Conservation (phyloP, 2,113 vertebrate species). For the Bungarus multicinctus region DNA sequence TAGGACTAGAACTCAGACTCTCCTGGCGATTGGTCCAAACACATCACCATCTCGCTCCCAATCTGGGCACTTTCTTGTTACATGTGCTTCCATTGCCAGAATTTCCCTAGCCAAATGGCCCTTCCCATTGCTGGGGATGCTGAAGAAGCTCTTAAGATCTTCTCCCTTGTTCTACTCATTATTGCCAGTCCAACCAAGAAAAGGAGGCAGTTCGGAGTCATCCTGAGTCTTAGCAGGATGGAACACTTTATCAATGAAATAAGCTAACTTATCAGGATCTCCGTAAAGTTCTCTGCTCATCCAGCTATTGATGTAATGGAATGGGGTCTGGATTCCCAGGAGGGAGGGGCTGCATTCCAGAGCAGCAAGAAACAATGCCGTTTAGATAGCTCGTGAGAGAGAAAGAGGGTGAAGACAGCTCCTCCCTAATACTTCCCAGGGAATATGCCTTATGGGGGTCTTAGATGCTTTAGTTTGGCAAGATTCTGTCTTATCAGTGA, state of each 20-base stretch:
- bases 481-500: neutral
- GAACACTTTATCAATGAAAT: neutral
- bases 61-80: neutral
- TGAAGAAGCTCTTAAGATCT: neutral
- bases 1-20: neutral
- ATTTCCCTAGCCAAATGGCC: neutral
- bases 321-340: neutral
- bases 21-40: too few species aligned
- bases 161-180: neutral
- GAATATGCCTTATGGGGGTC: too few species aligned
- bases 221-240: neutral
- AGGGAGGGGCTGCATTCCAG: too few species aligned
- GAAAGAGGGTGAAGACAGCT: neutral
- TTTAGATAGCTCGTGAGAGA: neutral
- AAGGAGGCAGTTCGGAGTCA: neutral
- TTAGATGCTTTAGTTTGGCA: neutral
- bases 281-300: accelerated
- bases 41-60: neutral
- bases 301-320: neutral
- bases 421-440: neutral
- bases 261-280: accelerated
- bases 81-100: neutral
- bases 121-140: neutral
- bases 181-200: neutral
- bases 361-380: neutral